phyloP scores from a whole-genome alignment of 2,113 vertebrate species.

The Condylura cristata region DNA sequence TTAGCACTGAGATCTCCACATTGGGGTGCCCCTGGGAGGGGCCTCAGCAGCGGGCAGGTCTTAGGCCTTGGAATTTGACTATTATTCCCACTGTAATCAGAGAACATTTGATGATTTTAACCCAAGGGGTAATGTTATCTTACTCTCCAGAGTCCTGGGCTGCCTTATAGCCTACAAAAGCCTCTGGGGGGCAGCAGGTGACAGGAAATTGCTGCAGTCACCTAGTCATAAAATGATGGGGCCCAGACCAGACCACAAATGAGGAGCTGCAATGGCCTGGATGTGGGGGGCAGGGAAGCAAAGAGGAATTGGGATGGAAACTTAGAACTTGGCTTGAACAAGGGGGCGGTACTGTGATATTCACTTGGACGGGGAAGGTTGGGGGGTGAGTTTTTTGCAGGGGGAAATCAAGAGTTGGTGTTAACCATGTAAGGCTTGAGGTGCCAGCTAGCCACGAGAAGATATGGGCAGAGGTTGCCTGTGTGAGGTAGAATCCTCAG shows the following conservation, averaged over 20 bases:
- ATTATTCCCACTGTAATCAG: background rate
- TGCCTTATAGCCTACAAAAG: background rate
- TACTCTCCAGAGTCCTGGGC: background rate
- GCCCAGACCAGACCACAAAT: background rate
- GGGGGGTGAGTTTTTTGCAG: background rate
- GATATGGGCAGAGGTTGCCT: background rate
- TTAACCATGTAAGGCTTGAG: background rate
- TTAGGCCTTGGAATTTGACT: background rate
- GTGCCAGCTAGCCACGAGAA: background rate
- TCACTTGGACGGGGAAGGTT: background rate
- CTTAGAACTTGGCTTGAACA: background rate
- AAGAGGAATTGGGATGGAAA: background rate
- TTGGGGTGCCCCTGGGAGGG: background rate
- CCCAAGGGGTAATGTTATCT: background rate
- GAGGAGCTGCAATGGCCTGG: background rate
- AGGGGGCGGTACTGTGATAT: background rate
- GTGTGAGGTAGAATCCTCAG: background rate
- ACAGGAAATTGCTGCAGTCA: background rate
- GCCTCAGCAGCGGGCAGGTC: too few relatives aligned
- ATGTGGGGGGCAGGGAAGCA: background rate
- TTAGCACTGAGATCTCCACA: background rate
- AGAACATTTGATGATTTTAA: background rate
- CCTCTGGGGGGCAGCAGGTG: constrained; percentile 58
- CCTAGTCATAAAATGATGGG: background rate
- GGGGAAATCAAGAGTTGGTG: background rate